phyloP scores from a whole-genome alignment of 2,888 invertebrate species.

The Apamea monoglypha region DNA sequence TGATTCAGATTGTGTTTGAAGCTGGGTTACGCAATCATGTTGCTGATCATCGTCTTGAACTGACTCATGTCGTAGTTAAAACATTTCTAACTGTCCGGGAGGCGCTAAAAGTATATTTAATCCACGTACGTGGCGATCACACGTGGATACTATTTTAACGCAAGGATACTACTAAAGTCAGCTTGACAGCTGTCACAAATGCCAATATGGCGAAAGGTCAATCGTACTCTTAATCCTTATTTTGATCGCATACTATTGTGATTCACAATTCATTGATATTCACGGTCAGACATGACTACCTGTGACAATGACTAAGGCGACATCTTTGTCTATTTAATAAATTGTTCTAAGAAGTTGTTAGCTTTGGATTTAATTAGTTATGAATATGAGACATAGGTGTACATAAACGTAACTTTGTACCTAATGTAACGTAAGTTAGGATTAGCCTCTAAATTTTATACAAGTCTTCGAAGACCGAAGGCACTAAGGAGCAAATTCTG shows the following conservation, averaged over 20 bases:
- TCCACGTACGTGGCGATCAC: background rate
- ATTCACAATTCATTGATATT: constrained; percentile 71
- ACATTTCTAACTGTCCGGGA: background rate
- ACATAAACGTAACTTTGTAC: background rate
- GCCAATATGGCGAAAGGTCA: constrained; percentile 26
- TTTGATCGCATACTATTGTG: constrained; percentile 59
- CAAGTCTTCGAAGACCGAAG: background rate
- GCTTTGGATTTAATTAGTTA: constrained; percentile 33
- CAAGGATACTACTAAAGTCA: background rate
- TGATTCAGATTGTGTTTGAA: too few species aligned
- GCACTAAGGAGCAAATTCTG: background rate
- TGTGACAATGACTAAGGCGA: constrained; percentile 68
- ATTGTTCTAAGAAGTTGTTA: constrained; percentile 25
- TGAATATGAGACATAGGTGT: background rate
- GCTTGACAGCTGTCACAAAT: constrained; percentile 27
- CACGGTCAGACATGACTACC: constrained; percentile 66
- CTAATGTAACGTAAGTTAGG: background rate
- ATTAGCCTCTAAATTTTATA: background rate
- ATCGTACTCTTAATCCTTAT: constrained; percentile 31
- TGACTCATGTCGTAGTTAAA: background rate
- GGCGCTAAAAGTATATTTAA: background rate
- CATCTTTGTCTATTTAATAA: constrained; percentile 38
- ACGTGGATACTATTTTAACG: background rate
- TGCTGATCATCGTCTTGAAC: background rate
- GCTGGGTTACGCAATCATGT: too few species aligned